These are phyloP conservation scores for Pandemis cinnamomeana DNA, from an alignment of 2,888 invertebrate species.

Conservation along the genomic window DNA sequence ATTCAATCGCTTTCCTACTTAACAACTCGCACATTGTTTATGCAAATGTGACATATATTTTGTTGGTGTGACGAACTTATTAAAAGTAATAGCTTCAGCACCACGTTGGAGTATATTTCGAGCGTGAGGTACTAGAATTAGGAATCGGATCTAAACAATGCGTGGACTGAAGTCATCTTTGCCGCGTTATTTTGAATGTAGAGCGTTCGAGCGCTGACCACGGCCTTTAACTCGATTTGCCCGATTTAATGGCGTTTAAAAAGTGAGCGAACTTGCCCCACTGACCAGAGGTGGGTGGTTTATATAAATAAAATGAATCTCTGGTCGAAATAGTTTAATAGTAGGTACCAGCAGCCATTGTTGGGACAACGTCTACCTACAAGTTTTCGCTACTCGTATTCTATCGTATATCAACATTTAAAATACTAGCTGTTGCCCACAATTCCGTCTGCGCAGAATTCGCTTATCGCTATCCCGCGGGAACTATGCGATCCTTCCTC, in stretches of 20 bases:
- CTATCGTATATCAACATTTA: neutral
- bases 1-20: conserved; percentile 20
- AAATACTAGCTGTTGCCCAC: too few species aligned
- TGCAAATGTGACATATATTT: conserved; percentile 21
- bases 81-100: neutral
- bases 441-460: too few species aligned
- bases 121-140: neutral
- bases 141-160: conserved; percentile 14
- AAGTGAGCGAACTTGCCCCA: conserved; percentile 80
- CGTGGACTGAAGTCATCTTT: neutral
- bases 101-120: neutral
- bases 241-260: conserved; percentile 77
- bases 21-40: conserved; percentile 16
- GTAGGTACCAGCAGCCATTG: conserved; percentile 54
- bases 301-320: conserved; percentile 75
- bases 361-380: conserved; percentile 59
- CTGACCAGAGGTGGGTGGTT: conserved; percentile 69
- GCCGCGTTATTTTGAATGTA: conserved; percentile 23
- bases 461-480: too few species aligned
- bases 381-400: conserved; percentile 36
- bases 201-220: conserved; percentile 63
- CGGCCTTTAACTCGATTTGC: conserved; percentile 76
- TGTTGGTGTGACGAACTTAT: neutral
- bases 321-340: conserved; percentile 63
- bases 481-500: too few species aligned